These are phyloP conservation scores for Lasioglossum pauxillum DNA, from an alignment of 2,888 invertebrate species.

Conservation along the genomic window DNA sequence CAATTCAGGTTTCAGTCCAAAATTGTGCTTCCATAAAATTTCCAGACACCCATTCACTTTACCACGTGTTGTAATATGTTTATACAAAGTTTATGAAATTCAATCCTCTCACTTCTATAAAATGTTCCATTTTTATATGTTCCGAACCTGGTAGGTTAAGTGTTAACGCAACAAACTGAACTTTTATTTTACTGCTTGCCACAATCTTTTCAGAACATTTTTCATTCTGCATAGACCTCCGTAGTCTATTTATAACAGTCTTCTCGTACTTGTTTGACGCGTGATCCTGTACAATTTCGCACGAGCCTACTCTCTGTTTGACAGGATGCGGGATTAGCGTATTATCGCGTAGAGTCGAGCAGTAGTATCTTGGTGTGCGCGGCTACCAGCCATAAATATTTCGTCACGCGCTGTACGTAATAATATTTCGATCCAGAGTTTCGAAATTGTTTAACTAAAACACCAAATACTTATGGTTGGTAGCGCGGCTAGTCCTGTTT, in stretches of 20 bases:
- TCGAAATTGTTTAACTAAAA: neutral
- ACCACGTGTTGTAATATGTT: too few species aligned
- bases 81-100: too few species aligned
- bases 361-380: conserved; percentile 49
- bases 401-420: neutral
- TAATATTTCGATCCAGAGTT: neutral
- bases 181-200: too few species aligned
- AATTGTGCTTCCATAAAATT: too few species aligned
- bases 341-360: conserved; percentile 59
- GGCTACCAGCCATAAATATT: neutral
- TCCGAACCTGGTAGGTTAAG: too few species aligned
- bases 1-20: too few species aligned
- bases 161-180: too few species aligned
- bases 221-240: neutral
- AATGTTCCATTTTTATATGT: too few species aligned
- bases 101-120: too few species aligned
- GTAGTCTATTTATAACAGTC: conserved; percentile 24
- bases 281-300: conserved; percentile 57
- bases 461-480: neutral
- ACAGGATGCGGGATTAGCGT: conserved; percentile 62
- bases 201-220: too few species aligned
- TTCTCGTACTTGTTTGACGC: conserved; percentile 17
- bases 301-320: conserved; percentile 56
- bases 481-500: conserved; percentile 56
- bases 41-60: too few species aligned